Evolutionary conservation across 2,888 invertebrate genomes (phyloP), one percentile per base, ranked within the genome.

Genomic region (Pantelozetes paolii): DNA sequence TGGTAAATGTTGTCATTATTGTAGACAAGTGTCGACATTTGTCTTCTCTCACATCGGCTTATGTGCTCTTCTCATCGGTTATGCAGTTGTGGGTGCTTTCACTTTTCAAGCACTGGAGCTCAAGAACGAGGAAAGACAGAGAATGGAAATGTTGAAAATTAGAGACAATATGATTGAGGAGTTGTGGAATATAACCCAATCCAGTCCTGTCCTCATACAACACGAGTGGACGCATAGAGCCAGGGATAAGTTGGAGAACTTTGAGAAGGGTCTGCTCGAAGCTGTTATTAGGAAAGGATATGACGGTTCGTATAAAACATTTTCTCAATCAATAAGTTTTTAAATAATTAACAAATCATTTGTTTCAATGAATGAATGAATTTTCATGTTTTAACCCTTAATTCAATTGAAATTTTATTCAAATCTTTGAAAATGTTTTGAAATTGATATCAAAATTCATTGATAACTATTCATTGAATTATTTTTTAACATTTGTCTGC

Each of bases 261-360:
- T 81, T 77, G 75, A 77, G 57, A 71, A 69, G 71, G 86, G 89
- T 57, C 87, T 95, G 75, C 85, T 93, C 74, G 85, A 87, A 77
- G 91, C 92, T 78, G 93, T 94, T 86, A 91, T 90, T 81, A 89
- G 90, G 75, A 88, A 90, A 75, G 94, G 94, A 5, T 94, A 93
- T 92, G 92, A 94, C 81, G 94, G 94, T 71, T 88, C 87, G 80
- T 85, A n/a, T n/a, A n/a, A n/a, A n/a, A n/a, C n/a, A n/a, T n/a
- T n/a, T n/a, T n/a, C n/a, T n/a, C n/a, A n/a, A n/a, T n/a, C n/a
- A n/a, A n/a, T n/a, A n/a, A n/a, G n/a, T n/a, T n/a, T n/a, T n/a
- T n/a, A n/a, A n/a, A n/a, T n/a, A n/a, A n/a, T n/a, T n/a, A n/a
- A n/a, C n/a, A n/a, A n/a, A n/a, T n/a, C n/a, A n/a, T n/a, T n/a